Conservation (phyloP, 92 coral and sea anemone species). For the Desmophyllum pertusum region DNA sequence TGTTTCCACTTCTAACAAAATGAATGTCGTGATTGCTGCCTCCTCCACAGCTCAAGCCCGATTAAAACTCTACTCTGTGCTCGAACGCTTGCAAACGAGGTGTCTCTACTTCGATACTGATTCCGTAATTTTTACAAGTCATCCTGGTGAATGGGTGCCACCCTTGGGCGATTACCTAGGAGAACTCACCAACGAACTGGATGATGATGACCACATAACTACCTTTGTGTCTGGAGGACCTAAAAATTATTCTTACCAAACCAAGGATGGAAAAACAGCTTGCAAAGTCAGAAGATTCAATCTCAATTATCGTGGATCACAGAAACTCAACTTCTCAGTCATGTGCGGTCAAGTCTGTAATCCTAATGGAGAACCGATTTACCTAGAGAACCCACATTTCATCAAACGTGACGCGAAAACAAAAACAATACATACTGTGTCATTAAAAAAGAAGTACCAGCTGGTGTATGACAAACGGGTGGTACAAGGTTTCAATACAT, state of each 20-base stretch:
- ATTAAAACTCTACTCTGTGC: constrained; percentile 30
- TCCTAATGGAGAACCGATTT: constrained; percentile 15
- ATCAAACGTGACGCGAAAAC: constrained; percentile 13
- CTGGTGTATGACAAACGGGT: constrained; percentile 6
- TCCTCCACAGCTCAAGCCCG: constrained; percentile 40
- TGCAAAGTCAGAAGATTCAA: constrained; percentile 55
- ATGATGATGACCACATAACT: constrained; percentile 29
- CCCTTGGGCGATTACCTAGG: constrained; percentile 41
- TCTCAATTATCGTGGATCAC: constrained; percentile 25
- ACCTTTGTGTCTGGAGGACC: constrained; percentile 66
- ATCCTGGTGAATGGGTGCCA: constrained; percentile 31
- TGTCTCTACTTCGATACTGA: constrained; percentile 21
- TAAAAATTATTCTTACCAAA: constrained; percentile 47
- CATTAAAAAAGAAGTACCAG: not conserved
- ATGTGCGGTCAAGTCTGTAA: constrained; percentile 27
- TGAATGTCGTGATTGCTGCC: constrained; percentile 48
- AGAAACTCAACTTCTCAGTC: constrained; percentile 21
- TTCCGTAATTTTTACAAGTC: constrained; percentile 8
- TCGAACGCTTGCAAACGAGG: constrained; percentile 11
- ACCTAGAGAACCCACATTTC: not conserved
- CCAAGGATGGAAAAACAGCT: constrained; percentile 32
- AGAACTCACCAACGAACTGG: constrained; percentile 47
- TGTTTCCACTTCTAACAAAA: constrained; percentile 15
- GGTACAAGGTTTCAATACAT: constrained; percentile 19
- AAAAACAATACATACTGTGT: not conserved